Conservation (phyloP, 2,888 invertebrate genomes). For the Operophtera brumata region DNA sequence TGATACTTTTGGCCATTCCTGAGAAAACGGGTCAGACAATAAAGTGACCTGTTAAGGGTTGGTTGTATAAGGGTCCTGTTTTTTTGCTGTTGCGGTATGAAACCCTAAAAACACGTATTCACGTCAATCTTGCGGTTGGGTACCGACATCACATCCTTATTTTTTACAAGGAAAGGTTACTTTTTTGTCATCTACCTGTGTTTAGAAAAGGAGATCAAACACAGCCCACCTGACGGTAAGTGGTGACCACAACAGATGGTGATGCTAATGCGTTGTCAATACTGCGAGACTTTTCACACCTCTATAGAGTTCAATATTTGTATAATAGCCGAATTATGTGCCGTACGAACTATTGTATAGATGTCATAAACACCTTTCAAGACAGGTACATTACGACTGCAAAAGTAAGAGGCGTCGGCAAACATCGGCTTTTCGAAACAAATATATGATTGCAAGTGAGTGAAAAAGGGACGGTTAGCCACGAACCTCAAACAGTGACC, state of each 20-base stretch:
- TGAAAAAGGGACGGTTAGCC: too few species aligned
- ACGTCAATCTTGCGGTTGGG: conserved; percentile 2
- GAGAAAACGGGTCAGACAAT: too few species aligned
- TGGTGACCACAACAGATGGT: conserved; percentile 7
- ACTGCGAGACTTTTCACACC: conserved; percentile 18
- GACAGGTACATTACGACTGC: background rate
- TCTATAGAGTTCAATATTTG: conserved; percentile 13
- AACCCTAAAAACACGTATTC: background rate
- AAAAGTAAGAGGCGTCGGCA: too few species aligned
- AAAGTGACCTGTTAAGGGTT: too few species aligned
- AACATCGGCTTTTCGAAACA: too few species aligned
- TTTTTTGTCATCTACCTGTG: conserved; percentile 9
- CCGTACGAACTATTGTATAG: background rate
- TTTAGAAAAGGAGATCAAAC: conserved; percentile 9
- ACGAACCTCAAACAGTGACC: too few species aligned
- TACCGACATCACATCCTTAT: conserved; percentile 4
- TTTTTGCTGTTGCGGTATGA: too few species aligned
- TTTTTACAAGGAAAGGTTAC: conserved; percentile 2
- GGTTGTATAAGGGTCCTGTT: too few species aligned
- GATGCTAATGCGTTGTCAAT: conserved; percentile 19
- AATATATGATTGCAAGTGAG: too few species aligned
- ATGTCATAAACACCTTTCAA: too few species aligned
- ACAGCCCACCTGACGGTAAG: conserved; percentile 14
- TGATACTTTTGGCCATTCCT: too few species aligned
- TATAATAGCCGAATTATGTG: background rate